Conservation (phyloP, 2,113 vertebrate genomes). For the Petaurus breviceps region DNA sequence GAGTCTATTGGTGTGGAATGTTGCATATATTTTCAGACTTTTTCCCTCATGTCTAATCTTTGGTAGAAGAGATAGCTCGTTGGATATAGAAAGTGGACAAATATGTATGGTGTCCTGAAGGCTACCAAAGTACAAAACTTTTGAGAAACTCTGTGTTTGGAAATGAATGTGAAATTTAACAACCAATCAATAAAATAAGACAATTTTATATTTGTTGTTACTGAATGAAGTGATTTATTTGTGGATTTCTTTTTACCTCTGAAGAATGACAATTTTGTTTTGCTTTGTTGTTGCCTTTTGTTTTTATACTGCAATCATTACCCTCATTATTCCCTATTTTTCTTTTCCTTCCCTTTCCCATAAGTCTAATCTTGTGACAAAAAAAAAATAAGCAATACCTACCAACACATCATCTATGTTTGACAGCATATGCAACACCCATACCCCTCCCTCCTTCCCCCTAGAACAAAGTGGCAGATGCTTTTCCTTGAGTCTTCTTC, state of each 20-base stretch:
- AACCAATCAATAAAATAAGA: neutral
- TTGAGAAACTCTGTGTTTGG: neutral
- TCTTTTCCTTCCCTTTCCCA: neutral
- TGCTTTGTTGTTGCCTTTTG: neutral
- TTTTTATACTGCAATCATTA: neutral
- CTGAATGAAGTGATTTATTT: neutral
- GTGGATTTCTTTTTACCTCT: neutral
- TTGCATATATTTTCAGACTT: neutral
- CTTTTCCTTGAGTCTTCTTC: neutral
- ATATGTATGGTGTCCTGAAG: neutral
- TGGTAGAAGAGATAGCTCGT: too few species aligned
- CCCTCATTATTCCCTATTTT: neutral
- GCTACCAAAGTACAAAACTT: neutral
- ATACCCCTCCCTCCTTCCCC: neutral
- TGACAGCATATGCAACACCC: neutral
- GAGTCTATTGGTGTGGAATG: too few species aligned
- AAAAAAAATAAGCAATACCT: neutral
- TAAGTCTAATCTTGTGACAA: neutral
- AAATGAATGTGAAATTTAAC: neutral
- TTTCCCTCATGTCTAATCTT: neutral
- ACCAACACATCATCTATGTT: neutral
- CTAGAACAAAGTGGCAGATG: neutral
- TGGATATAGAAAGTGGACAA: neutral
- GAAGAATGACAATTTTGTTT: neutral
- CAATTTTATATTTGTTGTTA: neutral